A percentile compares a stretch with the other conserved stretches of the same genome.
phyloP scores from a whole-genome alignment of 2,888 invertebrate genomes.

The Octonoba sinensis region DNA sequence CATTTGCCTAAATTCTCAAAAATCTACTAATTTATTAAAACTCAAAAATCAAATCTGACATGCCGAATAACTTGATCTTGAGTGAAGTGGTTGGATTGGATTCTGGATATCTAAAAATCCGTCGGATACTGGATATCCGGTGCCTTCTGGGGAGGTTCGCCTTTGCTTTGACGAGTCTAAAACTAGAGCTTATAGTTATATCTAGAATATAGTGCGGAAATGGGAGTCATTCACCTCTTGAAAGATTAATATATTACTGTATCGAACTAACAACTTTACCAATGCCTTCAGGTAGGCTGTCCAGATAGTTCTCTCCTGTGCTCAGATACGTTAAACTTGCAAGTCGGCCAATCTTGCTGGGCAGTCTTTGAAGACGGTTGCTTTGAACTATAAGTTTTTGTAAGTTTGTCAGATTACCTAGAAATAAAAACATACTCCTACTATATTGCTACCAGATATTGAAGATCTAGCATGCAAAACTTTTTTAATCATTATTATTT shows the following conservation, averaged over 20 bases:
- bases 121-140: too few species aligned
- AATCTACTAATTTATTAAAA: too few species aligned
- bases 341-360: slow-evolving; percentile 94
- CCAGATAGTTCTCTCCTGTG: slow-evolving; percentile 96
- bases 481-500: neutral
- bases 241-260: neutral
- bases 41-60: too few species aligned
- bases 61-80: too few species aligned
- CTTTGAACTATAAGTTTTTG: slow-evolving; percentile 95
- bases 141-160: too few species aligned
- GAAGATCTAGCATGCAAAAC: neutral
- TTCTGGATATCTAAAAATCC: too few species aligned
- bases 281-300: slow-evolving; percentile 95
- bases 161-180: too few species aligned
- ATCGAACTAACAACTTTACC: slow-evolving; percentile 74
- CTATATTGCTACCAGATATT: neutral
- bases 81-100: too few species aligned
- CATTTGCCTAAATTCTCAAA: too few species aligned
- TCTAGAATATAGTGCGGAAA: too few species aligned
- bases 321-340: slow-evolving; percentile 91
- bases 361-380: slow-evolving; percentile 92
- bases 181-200: too few species aligned
- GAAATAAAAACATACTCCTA: slow-evolving; percentile 11
- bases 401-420: slow-evolving; percentile 86
- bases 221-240: too few species aligned